Evolutionary conservation across 2,797 vertebrate genomes (phyloP).

Genomic region (Danio jaintianensis): DNA sequence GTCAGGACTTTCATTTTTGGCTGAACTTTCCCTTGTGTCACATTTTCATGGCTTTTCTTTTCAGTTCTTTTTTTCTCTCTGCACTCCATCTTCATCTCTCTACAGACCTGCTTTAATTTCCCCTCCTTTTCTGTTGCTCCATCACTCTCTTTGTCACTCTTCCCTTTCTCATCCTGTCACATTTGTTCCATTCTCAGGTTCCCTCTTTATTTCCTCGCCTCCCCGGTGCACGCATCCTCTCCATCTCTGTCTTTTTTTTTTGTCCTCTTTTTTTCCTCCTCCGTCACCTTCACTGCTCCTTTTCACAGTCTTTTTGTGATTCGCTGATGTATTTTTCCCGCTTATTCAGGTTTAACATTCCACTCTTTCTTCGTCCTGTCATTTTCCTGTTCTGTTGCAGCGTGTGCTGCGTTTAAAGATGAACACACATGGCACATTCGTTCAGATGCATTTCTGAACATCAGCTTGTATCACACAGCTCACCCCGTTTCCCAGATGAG

Average conservation of each 20-base stretch:
- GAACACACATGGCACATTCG: slow-evolving; percentile 5
- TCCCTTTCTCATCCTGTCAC: slow-evolving; percentile 54
- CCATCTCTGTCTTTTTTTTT: slow-evolving; percentile 63
- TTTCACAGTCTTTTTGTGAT: slow-evolving; percentile 64
- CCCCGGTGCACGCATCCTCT: slow-evolving; percentile 63
- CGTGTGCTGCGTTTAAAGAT: slow-evolving; percentile 32
- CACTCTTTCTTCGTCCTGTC: slow-evolving; percentile 8
- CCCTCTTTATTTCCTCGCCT: slow-evolving; percentile 43
- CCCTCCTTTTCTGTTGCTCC: slow-evolving; percentile 51
- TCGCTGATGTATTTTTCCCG: slow-evolving; percentile 44
- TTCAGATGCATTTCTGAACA: neutral
- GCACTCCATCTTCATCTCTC: slow-evolving; percentile 54
- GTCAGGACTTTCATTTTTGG: neutral
- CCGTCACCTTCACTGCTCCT: slow-evolving; percentile 61
- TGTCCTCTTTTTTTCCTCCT: slow-evolving; percentile 51
- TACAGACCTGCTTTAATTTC: slow-evolving; percentile 52
- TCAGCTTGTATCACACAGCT: neutral
- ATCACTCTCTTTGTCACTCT: slow-evolving; percentile 49
- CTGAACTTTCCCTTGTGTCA: slow-evolving; percentile 29
- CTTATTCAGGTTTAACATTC: slow-evolving; percentile 51
- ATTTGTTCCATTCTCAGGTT: slow-evolving; percentile 52
- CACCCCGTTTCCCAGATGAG: slow-evolving; percentile 11
- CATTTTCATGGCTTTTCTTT: slow-evolving; percentile 46
- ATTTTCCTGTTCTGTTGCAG: slow-evolving; percentile 34
- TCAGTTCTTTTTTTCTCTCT: slow-evolving; percentile 45